A percentile compares a stretch with the other conserved stretches of the same genome.
Evolutionary conservation across 1,140 invertebrate species (phyloP).

Genomic region (Argopecten irradians): DNA sequence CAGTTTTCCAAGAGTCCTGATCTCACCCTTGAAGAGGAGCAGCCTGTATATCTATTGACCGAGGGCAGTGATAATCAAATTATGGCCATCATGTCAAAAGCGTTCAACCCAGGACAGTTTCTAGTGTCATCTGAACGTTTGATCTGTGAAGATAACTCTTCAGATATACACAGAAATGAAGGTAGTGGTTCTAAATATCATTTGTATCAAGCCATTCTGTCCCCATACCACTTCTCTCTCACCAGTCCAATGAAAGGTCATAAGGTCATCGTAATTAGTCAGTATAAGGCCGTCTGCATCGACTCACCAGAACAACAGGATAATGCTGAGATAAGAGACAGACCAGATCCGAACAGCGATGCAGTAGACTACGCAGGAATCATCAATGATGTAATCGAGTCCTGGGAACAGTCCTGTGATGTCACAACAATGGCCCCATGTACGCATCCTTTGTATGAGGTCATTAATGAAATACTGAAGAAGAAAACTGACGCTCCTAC

Average conservation of each 20-base stretch:
- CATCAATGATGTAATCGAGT: neutral
- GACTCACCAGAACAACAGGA: neutral
- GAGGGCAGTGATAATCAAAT: neutral
- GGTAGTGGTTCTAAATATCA: neutral
- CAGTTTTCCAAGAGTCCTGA: neutral
- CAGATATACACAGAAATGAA: neutral
- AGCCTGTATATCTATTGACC: neutral
- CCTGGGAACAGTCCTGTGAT: neutral
- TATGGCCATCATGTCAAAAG: neutral
- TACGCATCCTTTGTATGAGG: neutral
- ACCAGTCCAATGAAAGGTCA: conserved; percentile 31
- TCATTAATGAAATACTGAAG: neutral
- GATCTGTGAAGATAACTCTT: neutral
- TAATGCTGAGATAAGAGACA: neutral
- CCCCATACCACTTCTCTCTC: conserved; percentile 23
- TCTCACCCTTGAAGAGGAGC: neutral
- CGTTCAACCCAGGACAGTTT: neutral
- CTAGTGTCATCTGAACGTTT: neutral
- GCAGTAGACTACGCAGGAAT: no score
- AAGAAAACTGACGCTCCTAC: neutral
- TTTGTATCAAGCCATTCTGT: neutral
- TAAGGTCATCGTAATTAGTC: neutral
- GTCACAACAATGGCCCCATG: neutral
- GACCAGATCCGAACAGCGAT: no score
- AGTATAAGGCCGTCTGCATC: neutral